Conservation (phyloP, 2,113 vertebrate species). For the Hippocampus barbouri region DNA sequence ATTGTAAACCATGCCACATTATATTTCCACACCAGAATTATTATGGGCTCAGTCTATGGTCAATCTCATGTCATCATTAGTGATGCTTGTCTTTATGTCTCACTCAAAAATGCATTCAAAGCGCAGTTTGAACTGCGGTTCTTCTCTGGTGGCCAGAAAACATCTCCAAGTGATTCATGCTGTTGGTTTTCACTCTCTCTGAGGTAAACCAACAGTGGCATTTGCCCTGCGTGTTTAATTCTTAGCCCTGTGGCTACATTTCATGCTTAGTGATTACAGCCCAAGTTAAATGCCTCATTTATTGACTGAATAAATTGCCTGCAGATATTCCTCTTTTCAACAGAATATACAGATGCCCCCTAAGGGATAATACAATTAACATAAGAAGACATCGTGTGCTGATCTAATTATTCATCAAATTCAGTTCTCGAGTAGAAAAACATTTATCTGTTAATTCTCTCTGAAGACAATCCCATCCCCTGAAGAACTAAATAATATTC, state of each 20-base stretch:
- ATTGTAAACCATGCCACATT: conserved; percentile 12
- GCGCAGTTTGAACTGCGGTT: conserved; percentile 12
- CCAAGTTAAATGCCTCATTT: conserved; percentile 55
- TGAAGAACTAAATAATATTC: not conserved
- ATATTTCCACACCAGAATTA: not conserved
- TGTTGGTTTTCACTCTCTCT: conserved; percentile 23
- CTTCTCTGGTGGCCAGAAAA: conserved; percentile 9
- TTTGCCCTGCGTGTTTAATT: conserved; percentile 39
- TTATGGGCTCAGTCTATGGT: conserved; percentile 11
- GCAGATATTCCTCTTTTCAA: conserved; percentile 67
- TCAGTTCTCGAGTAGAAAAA: conserved; percentile 29
- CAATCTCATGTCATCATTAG: conserved; percentile 4
- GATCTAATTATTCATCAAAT: conserved; percentile 36
- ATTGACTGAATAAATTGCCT: conserved; percentile 62
- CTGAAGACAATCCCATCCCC: conserved; percentile 5
- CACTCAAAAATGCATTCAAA: not conserved
- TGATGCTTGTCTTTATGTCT: conserved; percentile 11
- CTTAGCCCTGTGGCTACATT: conserved; percentile 42
- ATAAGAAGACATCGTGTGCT: conserved; percentile 11
- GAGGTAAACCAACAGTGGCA: conserved; percentile 44
- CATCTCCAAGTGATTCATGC: conserved; percentile 10
- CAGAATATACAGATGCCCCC: conserved; percentile 61
- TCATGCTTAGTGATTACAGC: conserved; percentile 56
- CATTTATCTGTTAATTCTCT: not conserved
- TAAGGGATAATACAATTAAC: conserved; percentile 45